These are phyloP conservation scores for Trachelus tabidus DNA, from an alignment of 2,888 invertebrate species.

Conservation along the genomic window DNA sequence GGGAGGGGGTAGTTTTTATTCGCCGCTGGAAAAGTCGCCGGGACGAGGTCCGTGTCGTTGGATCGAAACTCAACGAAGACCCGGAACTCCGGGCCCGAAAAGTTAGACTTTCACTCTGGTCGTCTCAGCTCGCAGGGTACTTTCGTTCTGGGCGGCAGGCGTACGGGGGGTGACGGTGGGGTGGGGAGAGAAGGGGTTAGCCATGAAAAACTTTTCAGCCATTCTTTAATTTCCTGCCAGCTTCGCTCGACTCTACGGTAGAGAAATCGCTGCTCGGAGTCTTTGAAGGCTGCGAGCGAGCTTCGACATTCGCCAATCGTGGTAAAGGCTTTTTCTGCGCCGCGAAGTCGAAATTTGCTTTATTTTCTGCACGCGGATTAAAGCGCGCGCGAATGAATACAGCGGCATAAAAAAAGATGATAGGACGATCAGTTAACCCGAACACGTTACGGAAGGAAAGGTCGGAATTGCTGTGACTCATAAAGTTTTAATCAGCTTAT, in stretches of 20 bases:
- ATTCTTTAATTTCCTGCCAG: background rate
- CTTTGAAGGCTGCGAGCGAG: background rate
- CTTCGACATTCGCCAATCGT: background rate
- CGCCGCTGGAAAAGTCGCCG: background rate
- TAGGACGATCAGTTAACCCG: background rate
- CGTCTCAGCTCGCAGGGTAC: background rate
- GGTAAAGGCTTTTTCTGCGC: background rate
- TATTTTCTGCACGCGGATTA: background rate
- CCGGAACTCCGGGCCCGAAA: background rate
- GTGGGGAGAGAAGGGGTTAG: no score
- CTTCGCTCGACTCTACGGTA: background rate
- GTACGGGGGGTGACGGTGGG: no score
- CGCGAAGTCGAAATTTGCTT: conserved; percentile 1
- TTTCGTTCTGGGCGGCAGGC: background rate
- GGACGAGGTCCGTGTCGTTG: background rate
- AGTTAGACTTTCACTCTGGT: background rate
- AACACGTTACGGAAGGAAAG: background rate
- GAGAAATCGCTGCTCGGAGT: background rate
- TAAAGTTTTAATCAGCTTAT: background rate
- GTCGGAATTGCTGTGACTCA: background rate
- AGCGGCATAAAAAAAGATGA: background rate
- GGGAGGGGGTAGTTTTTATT: conserved; percentile 6
- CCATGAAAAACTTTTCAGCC: background rate
- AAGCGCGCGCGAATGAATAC: background rate
- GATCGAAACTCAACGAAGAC: background rate